Conservation (phyloP, 2,888 invertebrate species). For the Tanypteryx hageni region DNA sequence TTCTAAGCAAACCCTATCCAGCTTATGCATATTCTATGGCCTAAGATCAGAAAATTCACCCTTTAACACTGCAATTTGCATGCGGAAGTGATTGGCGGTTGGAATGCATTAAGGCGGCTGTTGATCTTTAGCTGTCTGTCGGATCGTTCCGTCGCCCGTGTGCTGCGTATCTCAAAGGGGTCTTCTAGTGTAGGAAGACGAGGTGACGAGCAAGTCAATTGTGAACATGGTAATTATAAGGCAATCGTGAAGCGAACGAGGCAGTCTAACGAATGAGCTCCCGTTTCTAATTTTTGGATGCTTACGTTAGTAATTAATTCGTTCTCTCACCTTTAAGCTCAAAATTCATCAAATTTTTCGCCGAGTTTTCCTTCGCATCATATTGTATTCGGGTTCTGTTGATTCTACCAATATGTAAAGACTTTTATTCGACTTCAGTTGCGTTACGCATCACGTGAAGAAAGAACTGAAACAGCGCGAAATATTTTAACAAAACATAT, state of each 20-base stretch:
- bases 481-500: no score
- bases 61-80: conserved; percentile 10
- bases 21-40: background rate
- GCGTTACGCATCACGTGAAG: no score
- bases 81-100: conserved; percentile 12
- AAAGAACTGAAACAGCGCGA: no score
- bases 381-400: no score
- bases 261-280: background rate
- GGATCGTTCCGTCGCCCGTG: background rate
- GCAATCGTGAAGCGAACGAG: background rate
- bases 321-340: no score
- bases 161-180: background rate
- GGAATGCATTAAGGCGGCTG: background rate
- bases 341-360: no score
- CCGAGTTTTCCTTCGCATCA: no score
- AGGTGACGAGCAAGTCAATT: background rate
- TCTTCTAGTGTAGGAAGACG: background rate
- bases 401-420: no score
- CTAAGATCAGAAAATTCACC: background rate
- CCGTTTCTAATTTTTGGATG: no score
- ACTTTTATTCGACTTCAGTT: no score
- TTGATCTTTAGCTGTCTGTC: background rate
- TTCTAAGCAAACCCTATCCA: background rate
- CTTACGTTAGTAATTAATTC: no score
- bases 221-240: background rate